Percentiles rank a stretch among this genome's conserved stretches.
phyloP scores from a whole-genome alignment of 2,888 invertebrate species.

The Rhyacophila evoluta region DNA sequence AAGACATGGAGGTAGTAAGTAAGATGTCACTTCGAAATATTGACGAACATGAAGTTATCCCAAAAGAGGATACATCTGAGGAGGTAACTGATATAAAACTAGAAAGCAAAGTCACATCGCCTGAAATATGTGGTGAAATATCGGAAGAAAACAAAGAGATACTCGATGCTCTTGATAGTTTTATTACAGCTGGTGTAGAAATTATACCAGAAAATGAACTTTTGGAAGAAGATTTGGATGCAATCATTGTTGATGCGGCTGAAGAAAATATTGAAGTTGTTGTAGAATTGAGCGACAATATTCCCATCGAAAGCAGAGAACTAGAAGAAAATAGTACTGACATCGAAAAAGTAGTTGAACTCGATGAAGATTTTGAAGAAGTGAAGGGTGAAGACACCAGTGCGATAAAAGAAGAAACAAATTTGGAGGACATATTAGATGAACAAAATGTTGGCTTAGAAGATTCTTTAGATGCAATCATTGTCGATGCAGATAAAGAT shows the following conservation, averaged over 20 bases:
- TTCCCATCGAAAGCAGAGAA: no score
- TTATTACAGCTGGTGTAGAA: background rate
- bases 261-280: slow-evolving; percentile 19
- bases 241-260: background rate
- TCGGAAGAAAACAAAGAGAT: background rate
- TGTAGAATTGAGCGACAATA: no score
- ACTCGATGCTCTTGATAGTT: background rate
- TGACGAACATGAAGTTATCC: background rate
- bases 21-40: no score
- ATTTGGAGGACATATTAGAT: background rate
- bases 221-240: background rate
- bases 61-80: background rate
- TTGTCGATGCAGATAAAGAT: background rate
- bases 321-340: background rate
- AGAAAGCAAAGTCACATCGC: background rate
- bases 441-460: background rate
- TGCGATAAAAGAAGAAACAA: background rate
- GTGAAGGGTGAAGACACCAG: background rate
- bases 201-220: background rate
- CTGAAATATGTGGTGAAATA: background rate
- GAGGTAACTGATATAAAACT: background rate
- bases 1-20: no score
- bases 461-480: background rate
- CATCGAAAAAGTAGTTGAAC: background rate
- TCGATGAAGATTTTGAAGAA: background rate